Conservation (phyloP, 2,113 vertebrate genomes). For the Myrmecophaga tridactyla region DNA sequence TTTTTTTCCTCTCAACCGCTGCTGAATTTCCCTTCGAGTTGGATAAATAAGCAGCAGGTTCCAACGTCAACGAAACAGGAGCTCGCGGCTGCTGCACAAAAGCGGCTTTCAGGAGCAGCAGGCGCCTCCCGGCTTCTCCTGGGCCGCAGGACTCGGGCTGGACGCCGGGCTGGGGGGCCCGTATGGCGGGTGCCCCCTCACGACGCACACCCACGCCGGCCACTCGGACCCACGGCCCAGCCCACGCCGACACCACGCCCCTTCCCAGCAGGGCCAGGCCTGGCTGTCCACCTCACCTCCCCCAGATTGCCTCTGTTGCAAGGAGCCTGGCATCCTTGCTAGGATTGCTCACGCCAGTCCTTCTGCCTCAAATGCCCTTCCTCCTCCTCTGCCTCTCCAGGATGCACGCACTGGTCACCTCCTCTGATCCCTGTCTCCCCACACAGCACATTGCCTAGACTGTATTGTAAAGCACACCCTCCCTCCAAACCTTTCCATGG, state of each 20-base stretch:
- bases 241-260: neutral
- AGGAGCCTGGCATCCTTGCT: neutral
- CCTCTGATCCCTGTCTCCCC: neutral
- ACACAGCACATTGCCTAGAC: neutral
- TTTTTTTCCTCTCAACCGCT: slow-evolving; percentile 43
- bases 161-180: neutral
- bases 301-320: no score
- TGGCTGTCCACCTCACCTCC: neutral
- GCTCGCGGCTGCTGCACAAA: slow-evolving; percentile 69
- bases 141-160: neutral
- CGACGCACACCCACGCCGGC: neutral
- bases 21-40: slow-evolving; percentile 75
- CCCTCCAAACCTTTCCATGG: neutral
- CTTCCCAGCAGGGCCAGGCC: neutral
- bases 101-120: slow-evolving; percentile 74
- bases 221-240: neutral
- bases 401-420: neutral
- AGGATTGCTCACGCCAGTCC: neutral
- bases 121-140: slow-evolving; percentile 35
- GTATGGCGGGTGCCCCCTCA: neutral
- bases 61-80: slow-evolving; percentile 80
- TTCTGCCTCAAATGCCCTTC: neutral
- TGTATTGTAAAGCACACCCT: neutral
- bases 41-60: slow-evolving; percentile 76
- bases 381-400: neutral